These are phyloP conservation scores for Turnix velox DNA, from an alignment of 2,113 vertebrate genomes.

Conservation along the genomic window DNA sequence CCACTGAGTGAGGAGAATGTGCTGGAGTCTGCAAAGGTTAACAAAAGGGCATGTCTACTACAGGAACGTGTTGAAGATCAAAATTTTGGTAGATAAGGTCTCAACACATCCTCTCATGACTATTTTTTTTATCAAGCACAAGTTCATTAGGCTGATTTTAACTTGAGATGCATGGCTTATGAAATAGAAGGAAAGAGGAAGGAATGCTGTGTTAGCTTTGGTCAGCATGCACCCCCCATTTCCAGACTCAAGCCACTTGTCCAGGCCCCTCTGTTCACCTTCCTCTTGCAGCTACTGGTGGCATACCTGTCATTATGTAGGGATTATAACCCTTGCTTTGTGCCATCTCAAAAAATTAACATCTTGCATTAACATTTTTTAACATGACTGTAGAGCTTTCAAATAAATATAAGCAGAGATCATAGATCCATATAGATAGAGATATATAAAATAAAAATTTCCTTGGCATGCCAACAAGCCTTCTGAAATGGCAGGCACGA, in stretches of 20 bases:
- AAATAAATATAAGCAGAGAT: conserved; percentile 58
- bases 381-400: conserved; percentile 71
- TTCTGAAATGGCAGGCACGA: conserved; percentile 64
- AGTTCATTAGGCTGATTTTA: background rate
- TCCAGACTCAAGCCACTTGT: conserved; percentile 38
- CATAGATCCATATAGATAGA: conserved; percentile 58
- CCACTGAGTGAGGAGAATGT: rapidly evolving
- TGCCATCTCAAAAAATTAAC: conserved; percentile 85
- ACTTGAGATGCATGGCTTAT: background rate
- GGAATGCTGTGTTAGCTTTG: background rate
- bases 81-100: background rate
- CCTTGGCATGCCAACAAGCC: conserved; percentile 64
- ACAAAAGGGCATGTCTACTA: background rate
- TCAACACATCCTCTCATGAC: background rate
- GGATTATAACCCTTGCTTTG: conserved; percentile 70
- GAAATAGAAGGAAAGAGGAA: background rate
- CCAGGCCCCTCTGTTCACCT: conserved; percentile 15
- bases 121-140: background rate
- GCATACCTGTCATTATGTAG: conserved; percentile 72
- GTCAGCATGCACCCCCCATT: background rate
- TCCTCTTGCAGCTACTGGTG: conserved; percentile 70
- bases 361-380: conserved; percentile 83
- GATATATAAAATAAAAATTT: conserved; percentile 61
- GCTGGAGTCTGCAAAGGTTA: background rate
- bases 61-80: background rate